Conservation (phyloP, 2,113 vertebrate genomes). For the Ptychochromis oligacanthus region DNA sequence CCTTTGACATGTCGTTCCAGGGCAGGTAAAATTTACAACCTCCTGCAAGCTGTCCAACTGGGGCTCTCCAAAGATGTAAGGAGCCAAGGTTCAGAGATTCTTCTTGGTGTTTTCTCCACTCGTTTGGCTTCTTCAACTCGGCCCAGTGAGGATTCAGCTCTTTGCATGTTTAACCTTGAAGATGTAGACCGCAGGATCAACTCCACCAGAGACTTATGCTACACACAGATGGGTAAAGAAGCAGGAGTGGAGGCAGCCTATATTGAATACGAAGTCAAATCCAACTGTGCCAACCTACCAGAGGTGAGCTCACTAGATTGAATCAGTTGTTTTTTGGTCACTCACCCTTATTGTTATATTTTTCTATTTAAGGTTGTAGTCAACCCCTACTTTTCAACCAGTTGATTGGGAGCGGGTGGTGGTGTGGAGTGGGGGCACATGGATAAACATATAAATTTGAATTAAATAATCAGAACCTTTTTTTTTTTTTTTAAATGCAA, state of each 20-base stretch:
- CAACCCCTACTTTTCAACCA: not conserved
- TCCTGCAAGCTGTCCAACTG: conserved; percentile 90
- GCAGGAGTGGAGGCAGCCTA: conserved; percentile 88
- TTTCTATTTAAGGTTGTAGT: not conserved
- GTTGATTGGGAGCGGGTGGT: no score
- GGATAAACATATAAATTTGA: no score
- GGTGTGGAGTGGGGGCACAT: no score
- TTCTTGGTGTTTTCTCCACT: conserved; percentile 90
- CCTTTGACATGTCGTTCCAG: conserved; percentile 87
- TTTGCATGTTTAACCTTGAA: conserved; percentile 89
- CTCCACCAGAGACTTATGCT: conserved; percentile 91
- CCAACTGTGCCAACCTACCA: conserved; percentile 92
- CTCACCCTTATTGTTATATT: not conserved
- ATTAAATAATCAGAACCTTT: no score
- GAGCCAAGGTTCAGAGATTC: conserved; percentile 71
- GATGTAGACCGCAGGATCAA: conserved; percentile 89
- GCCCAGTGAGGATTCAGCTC: conserved; percentile 87
- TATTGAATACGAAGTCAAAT: conserved; percentile 96
- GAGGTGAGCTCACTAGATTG: conserved; percentile 80
- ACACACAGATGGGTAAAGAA: conserved; percentile 89
- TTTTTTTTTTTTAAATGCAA: no score
- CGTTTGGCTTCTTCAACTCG: conserved; percentile 80
- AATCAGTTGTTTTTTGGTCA: not conserved
- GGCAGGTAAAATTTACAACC: conserved; percentile 83
- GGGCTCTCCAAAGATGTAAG: conserved; percentile 58